Evolutionary conservation across 2,797 vertebrate species (phyloP), one percentile per base, ranked within the genome.

Genomic region (Sebastes hopkinsi): DNA sequence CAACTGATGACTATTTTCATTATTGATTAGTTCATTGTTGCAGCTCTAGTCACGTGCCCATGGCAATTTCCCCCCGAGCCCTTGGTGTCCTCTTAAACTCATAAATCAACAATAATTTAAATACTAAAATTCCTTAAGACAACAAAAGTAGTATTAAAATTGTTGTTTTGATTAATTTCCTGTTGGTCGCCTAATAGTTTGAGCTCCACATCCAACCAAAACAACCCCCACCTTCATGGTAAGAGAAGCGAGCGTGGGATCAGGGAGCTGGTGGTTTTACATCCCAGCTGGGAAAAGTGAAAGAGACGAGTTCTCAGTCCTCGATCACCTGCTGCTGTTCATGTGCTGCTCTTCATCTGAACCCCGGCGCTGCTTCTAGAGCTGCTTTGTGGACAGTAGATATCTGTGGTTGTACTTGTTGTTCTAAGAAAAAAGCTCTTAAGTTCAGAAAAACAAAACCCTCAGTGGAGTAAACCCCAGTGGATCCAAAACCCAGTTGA

Each of bases 321-420:
- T 25, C 1, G 4, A 55, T 86, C 89, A 87, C 79, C 87, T 89
- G 90, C 86, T 89, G 85, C 74, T 73, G 82, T 1, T 56, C 27
- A 9, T 36, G 72, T 34, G 30, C 61, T 34, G 25, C 61, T 61
- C 64, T 18, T 62, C 58, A 9, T 59, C 32, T 64, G 18, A 46
- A 56, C 64, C 52, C 64, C 52, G 10, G 65, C 2, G 36, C 30
- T 52, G 67, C 34, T 2, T 70, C 36, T 2, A 0, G 3, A 22
- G 60, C 68, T 25, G 65, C 70, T 66, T 18, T 61, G 59, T 23
- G 56, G 27, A 60, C 54, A 8, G 9, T n/a, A 25, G 2, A 59
- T 54, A 22, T 75, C 70, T 79, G 70, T 9, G 12, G 55, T 64
- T 4, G 54, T 25, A 42, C 36, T 25, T 50, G 25, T 25, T 50